phyloP scores from a whole-genome alignment of 2,888 invertebrate genomes.

The Elysia crispata region DNA sequence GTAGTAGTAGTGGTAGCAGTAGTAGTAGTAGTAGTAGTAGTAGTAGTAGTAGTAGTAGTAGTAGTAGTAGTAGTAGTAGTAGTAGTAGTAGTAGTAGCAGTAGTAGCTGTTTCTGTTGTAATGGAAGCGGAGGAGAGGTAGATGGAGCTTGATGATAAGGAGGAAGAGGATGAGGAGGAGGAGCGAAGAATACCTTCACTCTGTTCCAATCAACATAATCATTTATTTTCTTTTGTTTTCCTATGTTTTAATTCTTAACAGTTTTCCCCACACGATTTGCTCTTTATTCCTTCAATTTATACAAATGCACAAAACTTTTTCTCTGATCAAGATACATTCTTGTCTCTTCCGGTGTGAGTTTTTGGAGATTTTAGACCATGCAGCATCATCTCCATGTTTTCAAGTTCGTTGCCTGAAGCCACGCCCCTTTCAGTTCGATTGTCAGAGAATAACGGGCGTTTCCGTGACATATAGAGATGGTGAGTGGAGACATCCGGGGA shows the following conservation, averaged over 20 bases:
- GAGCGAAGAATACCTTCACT: too few species aligned
- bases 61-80: background rate
- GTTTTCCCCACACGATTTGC: too few species aligned
- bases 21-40: conserved; percentile 16
- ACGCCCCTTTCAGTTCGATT: too few species aligned
- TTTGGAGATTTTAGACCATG: conserved; percentile 18
- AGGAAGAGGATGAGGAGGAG: background rate
- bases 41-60: background rate
- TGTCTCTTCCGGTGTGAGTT: too few species aligned
- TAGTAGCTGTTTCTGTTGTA: background rate
- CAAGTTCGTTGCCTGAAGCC: conserved; percentile 18
- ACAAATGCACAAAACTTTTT: too few species aligned
- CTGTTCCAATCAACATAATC: too few species aligned
- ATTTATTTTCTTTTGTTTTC: too few species aligned
- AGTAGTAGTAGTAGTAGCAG: background rate
- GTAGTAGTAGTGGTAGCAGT: background rate
- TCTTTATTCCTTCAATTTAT: too few species aligned
- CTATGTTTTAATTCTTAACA: too few species aligned
- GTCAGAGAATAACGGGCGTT: too few species aligned
- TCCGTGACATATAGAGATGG: too few species aligned
- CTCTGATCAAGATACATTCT: too few species aligned
- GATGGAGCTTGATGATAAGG: background rate
- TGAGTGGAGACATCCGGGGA: background rate
- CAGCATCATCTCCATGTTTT: conserved; percentile 33
- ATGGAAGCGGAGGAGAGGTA: background rate